Evolutionary conservation across 1,140 invertebrate genomes (phyloP), one percentile per base, ranked within the genome.

Genomic region (Trichomalopsis sarcophagae): DNA sequence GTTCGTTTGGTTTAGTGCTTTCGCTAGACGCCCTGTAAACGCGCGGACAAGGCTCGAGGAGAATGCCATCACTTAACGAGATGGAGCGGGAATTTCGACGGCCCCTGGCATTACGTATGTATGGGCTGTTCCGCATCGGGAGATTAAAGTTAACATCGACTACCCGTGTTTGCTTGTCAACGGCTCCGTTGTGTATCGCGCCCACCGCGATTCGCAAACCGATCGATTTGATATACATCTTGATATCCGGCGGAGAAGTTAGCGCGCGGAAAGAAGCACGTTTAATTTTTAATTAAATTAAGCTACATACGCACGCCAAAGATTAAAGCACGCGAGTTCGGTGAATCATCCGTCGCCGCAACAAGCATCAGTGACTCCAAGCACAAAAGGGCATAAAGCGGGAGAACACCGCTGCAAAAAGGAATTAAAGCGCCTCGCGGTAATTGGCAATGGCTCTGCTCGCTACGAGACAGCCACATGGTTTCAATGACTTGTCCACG

Each of bases 1-100:
- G 87, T 91, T 91, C 90, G 90, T 92, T 92, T 90, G 87, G 84
- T 91, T 91, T 91, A 91, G 88, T 89, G 89, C 90, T 79, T 87
- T 86, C 83, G 47, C 76, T 78, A 62, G 84, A 86, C n/a, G 62
- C 36, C 36, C 10, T 68, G 76, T 76, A 78, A 83, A 50, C 71
- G 75, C 62, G 55, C 62, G 77, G 77, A 86, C 47, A 47, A 69
- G 30, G n/a, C 55, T 3, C 77, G 2, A 14, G 14, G 36, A 73
- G 40, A 78, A 78, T 73, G 75, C 66, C 55, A 66, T 76, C 84
- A 21, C 76, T 85, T 81, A 85, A 81, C 84, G 44, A 75, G 33
- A 81, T 47, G 79, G 55, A 62, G 55, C 55, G 55, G 68, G 44
- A 81, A 76, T 66, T 77, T 75, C 83, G n/a, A 27, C 77, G 69